These are phyloP conservation scores for Pachycephala philippinensis DNA, from an alignment of 2,113 vertebrate genomes.

Conservation along the genomic window DNA sequence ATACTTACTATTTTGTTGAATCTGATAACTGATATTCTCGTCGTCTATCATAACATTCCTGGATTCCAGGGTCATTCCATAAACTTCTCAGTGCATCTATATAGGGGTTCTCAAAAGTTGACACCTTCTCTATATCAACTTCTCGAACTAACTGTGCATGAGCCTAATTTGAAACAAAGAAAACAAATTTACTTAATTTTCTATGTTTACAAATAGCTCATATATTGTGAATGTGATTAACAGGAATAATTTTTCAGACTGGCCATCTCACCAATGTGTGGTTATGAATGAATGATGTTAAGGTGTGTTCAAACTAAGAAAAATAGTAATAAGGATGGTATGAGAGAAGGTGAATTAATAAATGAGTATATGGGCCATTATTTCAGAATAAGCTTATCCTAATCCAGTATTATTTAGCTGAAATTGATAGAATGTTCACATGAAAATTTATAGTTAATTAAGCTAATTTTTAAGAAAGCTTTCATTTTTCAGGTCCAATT, in stretches of 20 bases:
- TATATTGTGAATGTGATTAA: neutral
- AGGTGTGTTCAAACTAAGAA: neutral
- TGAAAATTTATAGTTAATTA: neutral
- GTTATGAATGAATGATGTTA: neutral
- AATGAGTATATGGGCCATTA: neutral
- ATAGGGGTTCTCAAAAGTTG: slow-evolving; percentile 75
- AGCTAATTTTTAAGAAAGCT: neutral
- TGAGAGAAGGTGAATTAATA: neutral
- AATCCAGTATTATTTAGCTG: neutral
- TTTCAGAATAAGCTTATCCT: neutral
- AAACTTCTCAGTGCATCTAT: slow-evolving; percentile 88
- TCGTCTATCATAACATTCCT: slow-evolving; percentile 89
- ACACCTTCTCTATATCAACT: slow-evolving; percentile 80
- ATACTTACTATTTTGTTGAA: slow-evolving; percentile 93
- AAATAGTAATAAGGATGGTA: neutral
- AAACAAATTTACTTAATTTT: neutral
- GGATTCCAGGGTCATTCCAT: slow-evolving; percentile 91
- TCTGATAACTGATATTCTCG: slow-evolving; percentile 94
- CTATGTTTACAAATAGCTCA: neutral
- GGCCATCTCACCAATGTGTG: neutral
- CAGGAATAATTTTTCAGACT: neutral
- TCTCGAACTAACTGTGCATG: slow-evolving; percentile 80
- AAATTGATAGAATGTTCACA: neutral
- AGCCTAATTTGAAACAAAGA: slow-evolving; percentile 63
- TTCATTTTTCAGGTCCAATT: neutral